Conservation (phyloP, 2,113 vertebrate genomes). For the Urocitellus parryii region DNA sequence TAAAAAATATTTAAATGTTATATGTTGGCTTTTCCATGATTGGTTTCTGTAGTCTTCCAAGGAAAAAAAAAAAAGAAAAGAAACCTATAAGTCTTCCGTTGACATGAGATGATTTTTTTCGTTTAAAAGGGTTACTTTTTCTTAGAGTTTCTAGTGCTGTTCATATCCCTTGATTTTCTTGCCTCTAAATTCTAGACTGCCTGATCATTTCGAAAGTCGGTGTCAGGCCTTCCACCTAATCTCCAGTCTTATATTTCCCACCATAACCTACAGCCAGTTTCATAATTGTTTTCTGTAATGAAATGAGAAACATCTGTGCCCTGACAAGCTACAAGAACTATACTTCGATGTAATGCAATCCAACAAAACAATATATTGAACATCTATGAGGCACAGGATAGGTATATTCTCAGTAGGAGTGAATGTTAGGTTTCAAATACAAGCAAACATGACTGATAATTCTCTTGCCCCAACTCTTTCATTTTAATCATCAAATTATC, state of each 20-base stretch:
- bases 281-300: not conserved
- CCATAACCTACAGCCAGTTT: not conserved
- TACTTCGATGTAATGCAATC: not conserved
- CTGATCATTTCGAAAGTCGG: not conserved
- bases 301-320: slow-evolving; percentile 11
- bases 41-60: not conserved
- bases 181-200: not conserved
- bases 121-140: not conserved
- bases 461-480: not conserved
- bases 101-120: slow-evolving; percentile 24
- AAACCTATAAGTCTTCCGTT: not conserved
- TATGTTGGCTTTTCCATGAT: not conserved
- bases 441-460: not conserved
- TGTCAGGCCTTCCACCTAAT: not conserved
- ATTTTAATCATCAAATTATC: not conserved
- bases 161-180: not conserved
- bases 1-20: slow-evolving; percentile 36
- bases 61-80: not conserved
- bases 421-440: not conserved
- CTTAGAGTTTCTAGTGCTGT: not conserved
- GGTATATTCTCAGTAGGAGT: not conserved
- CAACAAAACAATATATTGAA: not conserved
- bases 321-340: not conserved
- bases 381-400: not conserved
- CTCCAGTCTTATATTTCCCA: not conserved